Base-by-base conservation (phyloP, 1,140 invertebrate genomes). In the Drosophila triauraria region DNA sequence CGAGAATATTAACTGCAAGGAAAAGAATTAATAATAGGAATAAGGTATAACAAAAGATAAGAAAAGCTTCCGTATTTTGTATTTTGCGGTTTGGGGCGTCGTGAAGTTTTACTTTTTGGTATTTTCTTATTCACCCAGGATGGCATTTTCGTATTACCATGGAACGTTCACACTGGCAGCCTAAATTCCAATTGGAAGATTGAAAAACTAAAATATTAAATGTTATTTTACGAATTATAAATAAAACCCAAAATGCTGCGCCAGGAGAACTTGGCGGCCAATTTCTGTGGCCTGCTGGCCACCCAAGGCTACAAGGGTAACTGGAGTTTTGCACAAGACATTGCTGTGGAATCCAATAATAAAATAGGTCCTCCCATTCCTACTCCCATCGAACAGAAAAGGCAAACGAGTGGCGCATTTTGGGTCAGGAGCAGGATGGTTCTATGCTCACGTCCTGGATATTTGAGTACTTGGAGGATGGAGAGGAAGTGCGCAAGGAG, bases 401-500 rank as follows among this genome's bases (percentile, higher is more conserved):
- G 93, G 95, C 95, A 5, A 94, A 95, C 72, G 96, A 96, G 94
- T 97, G 96, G 96, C 95, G 96, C 46, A 93, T 96, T 60, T 92
- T 97, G 62, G 96, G 96, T 0, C 96, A 96, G 93, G 96, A 97
- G 81, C 95, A 95, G 92, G 95, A 96, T 91, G 95, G 95, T 3
- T 95, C 95, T 6, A 92, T 96, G 77, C 78, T 96, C 15, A 94
- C 96, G n/a, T 94, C 95, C 17, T 96, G 96, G 96, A 92, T 94
- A 57, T 94, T 96, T 61, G 94, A 94, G 78, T 92, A 91, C 27
- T 77, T 92, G 25, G 67, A 69, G 17, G 85, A 92, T 20, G 82
- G 90, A 10, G 78, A 92, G 43, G 91, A 93, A n/a, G 58, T 57
- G n/a, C 75, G 82, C 0, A 50, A 65, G 35, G 80, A 92, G 43